Base-by-base conservation (phyloP, 2,888 invertebrate species). In the Heliconius charithonia region DNA sequence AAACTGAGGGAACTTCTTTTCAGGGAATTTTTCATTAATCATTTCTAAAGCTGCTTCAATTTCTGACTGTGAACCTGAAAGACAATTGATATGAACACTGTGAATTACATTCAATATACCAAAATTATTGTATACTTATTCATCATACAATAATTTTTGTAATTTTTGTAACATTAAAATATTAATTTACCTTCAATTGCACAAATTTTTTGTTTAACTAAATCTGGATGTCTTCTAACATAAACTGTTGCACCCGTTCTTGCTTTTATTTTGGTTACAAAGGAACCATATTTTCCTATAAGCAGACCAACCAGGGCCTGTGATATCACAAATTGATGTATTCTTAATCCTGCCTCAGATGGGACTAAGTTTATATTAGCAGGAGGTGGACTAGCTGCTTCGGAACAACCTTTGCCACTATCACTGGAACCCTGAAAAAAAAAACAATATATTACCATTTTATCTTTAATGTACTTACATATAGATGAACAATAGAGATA, bases 11-110 rank as follows among this genome's bases (percentile, higher is more conserved):
- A 97, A 98, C 84, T 96, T 96, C 86, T 97, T 97, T 84, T 96
- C 92, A 10, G 99, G 98, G 89, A 99, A 98, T 90, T 97, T 97
- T 83, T 97, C 96, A 85, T 98, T 96, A 84, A 99, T 98, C 95
- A 98, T 96, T 85, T 96, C 96, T 90, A 99, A 93, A 59, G 99
- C 98, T 83, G 96, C 96, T 84, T 97, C 97, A 83, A 99, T 97
- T 89, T 97, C 97, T 84, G 93, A 95, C 85, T 97, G 96, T 71
- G 96, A 96, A 85, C 98, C 98, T 97, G 65, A 4, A 74, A 66
- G 0, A 63, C 22, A 25, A 37, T 66, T 25, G n/a, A 29, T 37
- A 80, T 2, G 69, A 78, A 69, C 19, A 78, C 25, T 70, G 65
- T 73, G 67, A 25, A 63, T n/a, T 12, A 59, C 22, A n/a, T 59